Conservation (phyloP, 2,888 invertebrate species). For the Synanthedon vespiformis region DNA sequence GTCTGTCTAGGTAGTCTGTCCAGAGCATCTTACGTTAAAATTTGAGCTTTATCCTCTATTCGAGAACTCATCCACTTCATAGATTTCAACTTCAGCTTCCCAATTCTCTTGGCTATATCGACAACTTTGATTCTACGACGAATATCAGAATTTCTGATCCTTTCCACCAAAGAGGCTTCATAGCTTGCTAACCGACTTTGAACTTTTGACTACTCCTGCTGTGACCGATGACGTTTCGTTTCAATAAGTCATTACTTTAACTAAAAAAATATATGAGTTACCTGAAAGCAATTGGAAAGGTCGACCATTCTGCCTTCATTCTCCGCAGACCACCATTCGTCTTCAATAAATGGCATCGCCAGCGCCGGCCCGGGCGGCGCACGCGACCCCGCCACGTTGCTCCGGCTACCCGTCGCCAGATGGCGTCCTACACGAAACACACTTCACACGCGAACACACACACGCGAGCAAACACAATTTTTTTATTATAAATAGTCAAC, state of each 20-base stretch:
- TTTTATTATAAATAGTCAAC: conserved; percentile 26
- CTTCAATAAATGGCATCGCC: conserved; percentile 97
- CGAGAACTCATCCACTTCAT: no score
- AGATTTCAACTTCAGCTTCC: no score
- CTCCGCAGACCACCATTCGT: conserved; percentile 95
- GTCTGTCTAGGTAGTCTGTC: no score
- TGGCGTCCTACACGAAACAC: conserved; percentile 35
- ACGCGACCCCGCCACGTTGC: conserved; percentile 75
- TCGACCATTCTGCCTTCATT: conserved; percentile 96
- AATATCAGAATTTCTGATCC: neutral
- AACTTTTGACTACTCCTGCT: neutral
- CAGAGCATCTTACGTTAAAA: no score
- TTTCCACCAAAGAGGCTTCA: neutral
- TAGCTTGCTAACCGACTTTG: neutral
- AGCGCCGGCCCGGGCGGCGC: conserved; percentile 74
- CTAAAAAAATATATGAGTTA: conserved; percentile 31
- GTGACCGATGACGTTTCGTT: conserved; percentile 2
- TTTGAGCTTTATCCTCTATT: no score
- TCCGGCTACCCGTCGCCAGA: conserved; percentile 49
- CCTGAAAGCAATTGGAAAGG: conserved; percentile 89
- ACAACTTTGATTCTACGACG: neutral
- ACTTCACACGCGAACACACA: conserved; percentile 21
- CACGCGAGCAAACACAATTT: conserved; percentile 31
- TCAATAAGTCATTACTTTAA: neutral
- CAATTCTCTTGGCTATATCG: no score